Conservation (phyloP, 2,888 invertebrate species). For the Acanthococcus lagerstroemiae region DNA sequence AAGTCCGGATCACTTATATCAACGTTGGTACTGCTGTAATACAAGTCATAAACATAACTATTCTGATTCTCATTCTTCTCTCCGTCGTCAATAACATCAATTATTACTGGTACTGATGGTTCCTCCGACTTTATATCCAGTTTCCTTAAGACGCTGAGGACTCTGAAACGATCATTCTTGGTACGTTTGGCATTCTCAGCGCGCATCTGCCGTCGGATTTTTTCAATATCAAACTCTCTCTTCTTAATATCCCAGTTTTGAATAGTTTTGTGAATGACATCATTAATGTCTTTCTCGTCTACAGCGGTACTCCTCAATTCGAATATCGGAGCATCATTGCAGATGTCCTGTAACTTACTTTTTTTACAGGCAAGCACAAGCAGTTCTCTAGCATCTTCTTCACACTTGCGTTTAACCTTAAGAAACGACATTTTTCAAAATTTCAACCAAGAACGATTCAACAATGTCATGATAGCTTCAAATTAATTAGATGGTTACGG, state of each 20-base stretch:
- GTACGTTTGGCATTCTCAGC: slow-evolving; percentile 1
- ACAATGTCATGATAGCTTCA: too few species aligned
- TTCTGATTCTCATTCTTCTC: slow-evolving; percentile 1
- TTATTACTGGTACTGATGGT: slow-evolving; percentile 5
- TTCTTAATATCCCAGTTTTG: not conserved
- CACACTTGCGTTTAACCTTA: slow-evolving; percentile 9
- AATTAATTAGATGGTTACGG: too few species aligned
- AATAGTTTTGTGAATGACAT: not conserved
- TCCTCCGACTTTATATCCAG: not conserved
- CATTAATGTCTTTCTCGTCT: slow-evolving; percentile 7
- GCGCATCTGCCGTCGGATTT: not conserved
- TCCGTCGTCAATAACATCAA: not conserved
- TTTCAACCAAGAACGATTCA: too few species aligned
- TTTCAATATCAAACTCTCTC: slow-evolving; percentile 1
- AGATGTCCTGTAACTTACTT: not conserved
- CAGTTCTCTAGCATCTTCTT: slow-evolving; percentile 17
- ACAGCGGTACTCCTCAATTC: not conserved
- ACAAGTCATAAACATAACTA: slow-evolving; percentile 21
- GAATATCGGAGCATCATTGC: not conserved
- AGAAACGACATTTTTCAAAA: slow-evolving; percentile 10
- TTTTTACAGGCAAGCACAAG: slow-evolving; percentile 1
- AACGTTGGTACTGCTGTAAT: slow-evolving; percentile 1
- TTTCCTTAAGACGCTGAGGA: slow-evolving; percentile 1
- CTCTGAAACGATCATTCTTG: not conserved
- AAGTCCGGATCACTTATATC: not conserved